Evolutionary conservation across 2,797 vertebrate species (phyloP).

Genomic region (Pangasius larnaudii): DNA sequence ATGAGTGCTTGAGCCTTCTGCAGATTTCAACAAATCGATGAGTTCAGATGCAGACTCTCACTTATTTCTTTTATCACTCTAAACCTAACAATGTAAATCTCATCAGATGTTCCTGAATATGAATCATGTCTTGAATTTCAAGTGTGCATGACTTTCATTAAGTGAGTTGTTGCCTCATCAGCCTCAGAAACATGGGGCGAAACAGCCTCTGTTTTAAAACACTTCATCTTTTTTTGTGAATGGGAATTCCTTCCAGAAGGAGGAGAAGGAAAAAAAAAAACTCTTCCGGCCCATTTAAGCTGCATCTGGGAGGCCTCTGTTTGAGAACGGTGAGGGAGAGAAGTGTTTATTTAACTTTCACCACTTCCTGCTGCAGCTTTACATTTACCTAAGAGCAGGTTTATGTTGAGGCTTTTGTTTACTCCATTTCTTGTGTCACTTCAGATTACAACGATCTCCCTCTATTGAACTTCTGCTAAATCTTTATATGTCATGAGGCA

Average conservation of each 20-base stretch:
- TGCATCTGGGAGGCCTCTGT: conserved; percentile 49
- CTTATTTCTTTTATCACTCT: neutral
- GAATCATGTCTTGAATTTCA: neutral
- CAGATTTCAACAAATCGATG: neutral
- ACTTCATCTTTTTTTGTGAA: conserved; percentile 62
- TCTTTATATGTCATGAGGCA: conserved; percentile 5
- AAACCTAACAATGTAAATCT: neutral
- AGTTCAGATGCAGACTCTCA: neutral
- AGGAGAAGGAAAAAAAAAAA: conserved; percentile 31
- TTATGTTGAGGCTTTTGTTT: conserved; percentile 44
- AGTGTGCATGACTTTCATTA: conserved; percentile 27
- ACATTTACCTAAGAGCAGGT: conserved; percentile 42
- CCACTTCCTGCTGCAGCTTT: conserved; percentile 57
- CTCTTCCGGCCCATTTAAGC: conserved; percentile 56
- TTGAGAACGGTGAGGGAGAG: conserved; percentile 39
- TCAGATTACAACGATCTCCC: neutral
- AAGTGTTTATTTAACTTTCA: conserved; percentile 62
- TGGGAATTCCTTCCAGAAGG: conserved; percentile 59
- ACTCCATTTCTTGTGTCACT: conserved; percentile 33
- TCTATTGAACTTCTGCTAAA: neutral
- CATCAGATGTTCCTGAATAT: neutral
- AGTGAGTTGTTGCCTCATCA: conserved; percentile 44
- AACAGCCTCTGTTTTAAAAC: conserved; percentile 46
- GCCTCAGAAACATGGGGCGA: conserved; percentile 32
- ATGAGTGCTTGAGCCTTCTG: neutral